Percentiles rank a stretch among this genome's conserved stretches.
Conservation (phyloP, 1,140 invertebrate genomes). For the Ooceraea biroi region DNA sequence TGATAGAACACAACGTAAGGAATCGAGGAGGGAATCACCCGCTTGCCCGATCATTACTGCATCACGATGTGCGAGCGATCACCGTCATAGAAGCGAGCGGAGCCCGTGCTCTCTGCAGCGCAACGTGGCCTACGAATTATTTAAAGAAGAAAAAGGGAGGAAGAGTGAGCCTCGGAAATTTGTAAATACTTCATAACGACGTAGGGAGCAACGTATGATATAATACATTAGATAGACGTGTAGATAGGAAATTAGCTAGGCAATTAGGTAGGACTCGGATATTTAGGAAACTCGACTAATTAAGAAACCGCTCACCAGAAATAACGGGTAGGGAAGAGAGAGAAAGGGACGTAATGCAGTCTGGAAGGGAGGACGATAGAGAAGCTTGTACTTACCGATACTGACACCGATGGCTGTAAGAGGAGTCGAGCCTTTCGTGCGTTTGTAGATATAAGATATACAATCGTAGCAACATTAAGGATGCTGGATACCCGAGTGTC, state of each 20-base stretch:
- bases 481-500: neutral
- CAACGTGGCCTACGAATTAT: slow-evolving; percentile 57
- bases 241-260: slow-evolving; percentile 44
- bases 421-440: slow-evolving; percentile 34
- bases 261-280: neutral
- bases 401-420: slow-evolving; percentile 74
- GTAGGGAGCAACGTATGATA: slow-evolving; percentile 29
- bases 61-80: neutral
- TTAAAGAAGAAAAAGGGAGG: slow-evolving; percentile 8
- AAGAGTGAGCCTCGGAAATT: slow-evolving; percentile 4
- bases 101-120: slow-evolving; percentile 22
- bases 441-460: slow-evolving; percentile 12
- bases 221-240: slow-evolving; percentile 15
- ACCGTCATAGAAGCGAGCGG: neutral
- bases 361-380: slow-evolving; percentile 24
- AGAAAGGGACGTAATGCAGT: neutral
- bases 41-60: slow-evolving; percentile 21
- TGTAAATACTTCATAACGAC: slow-evolving; percentile 63
- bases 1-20: slow-evolving; percentile 6
- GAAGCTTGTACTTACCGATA: slow-evolving; percentile 75
- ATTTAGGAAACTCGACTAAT: neutral
- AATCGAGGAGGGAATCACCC: neutral
- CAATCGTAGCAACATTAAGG: neutral
- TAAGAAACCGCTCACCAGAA: slow-evolving; percentile 16
- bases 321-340: neutral